Percentiles rank a stretch among this genome's conserved stretches.
Evolutionary conservation across 2,113 vertebrate genomes (phyloP).

Genomic region (Otolemur garnettii): DNA sequence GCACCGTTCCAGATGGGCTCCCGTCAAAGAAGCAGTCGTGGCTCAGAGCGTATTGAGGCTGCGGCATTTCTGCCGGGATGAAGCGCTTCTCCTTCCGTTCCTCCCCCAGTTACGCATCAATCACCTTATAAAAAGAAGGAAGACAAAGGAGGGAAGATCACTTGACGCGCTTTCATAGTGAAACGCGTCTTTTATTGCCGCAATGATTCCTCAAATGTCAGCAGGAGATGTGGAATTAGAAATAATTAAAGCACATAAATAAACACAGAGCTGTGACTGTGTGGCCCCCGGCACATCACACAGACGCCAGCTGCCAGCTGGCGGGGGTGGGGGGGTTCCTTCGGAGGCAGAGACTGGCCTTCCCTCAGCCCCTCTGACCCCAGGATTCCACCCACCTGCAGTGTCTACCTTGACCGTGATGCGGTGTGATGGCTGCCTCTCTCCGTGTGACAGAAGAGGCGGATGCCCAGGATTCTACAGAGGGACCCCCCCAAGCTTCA

Average conservation of each 20-base stretch:
- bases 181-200: neutral
- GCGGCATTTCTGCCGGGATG: neutral
- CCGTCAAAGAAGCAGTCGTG: rapidly evolving
- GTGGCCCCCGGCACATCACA: neutral
- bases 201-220: neutral
- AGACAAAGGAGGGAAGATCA: neutral
- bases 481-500: rapidly evolving
- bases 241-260: conserved; percentile 63
- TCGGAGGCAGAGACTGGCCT: neutral
- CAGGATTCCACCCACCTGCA: neutral
- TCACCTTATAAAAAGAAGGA: neutral
- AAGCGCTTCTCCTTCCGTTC: neutral
- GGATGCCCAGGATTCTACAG: neutral
- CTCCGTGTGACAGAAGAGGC: neutral
- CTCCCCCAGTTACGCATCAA: neutral
- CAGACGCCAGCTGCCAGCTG: conserved; percentile 39
- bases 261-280: neutral
- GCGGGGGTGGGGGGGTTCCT: neutral
- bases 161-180: neutral
- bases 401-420: neutral
- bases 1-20: neutral
- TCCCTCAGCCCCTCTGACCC: neutral
- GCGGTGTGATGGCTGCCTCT: neutral
- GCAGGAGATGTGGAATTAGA: conserved; percentile 25
- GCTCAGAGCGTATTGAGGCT: rapidly evolving